Conservation (phyloP, 1,140 invertebrate genomes). For the Drosophila kikkawai region DNA sequence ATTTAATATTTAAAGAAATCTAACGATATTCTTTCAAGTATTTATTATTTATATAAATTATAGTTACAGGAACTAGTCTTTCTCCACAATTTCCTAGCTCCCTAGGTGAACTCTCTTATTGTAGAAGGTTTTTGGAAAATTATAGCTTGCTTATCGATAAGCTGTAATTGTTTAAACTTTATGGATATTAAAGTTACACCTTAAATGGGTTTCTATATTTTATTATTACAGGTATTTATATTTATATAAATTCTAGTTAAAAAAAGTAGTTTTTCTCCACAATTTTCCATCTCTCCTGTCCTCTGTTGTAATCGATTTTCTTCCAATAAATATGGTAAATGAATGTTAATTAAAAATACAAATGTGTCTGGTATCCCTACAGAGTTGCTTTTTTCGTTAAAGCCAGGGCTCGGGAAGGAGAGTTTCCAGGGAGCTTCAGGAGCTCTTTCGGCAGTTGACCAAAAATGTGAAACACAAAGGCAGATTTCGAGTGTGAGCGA, state of each 20-base stretch:
- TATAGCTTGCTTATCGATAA: too few relatives aligned
- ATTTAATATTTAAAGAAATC: too few relatives aligned
- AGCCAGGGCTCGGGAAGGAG: background rate
- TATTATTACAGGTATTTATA: too few relatives aligned
- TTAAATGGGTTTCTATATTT: too few relatives aligned
- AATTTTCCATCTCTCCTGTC: background rate
- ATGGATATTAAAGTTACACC: too few relatives aligned
- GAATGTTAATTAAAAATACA: conserved; percentile 16
- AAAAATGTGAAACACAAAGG: conserved; percentile 31
- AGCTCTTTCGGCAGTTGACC: conserved; percentile 12
- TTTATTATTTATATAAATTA: too few relatives aligned
- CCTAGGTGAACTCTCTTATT: too few relatives aligned
- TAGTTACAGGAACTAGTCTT: too few relatives aligned
- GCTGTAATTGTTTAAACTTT: too few relatives aligned
- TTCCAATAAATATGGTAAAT: conserved; percentile 3
- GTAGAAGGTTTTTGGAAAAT: too few relatives aligned
- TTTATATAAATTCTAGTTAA: background rate
- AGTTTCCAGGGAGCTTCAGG: background rate
- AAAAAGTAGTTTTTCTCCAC: background rate
- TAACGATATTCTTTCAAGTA: too few relatives aligned
- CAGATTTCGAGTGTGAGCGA: conserved; percentile 10
- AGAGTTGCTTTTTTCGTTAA: conserved; percentile 11
- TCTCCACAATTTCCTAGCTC: too few relatives aligned
- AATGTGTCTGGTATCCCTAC: conserved; percentile 1
- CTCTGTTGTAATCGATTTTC: conserved; percentile 9